Base-by-base conservation (phyloP, 1,140 invertebrate species). In the Drosophila quadrilineata region DNA sequence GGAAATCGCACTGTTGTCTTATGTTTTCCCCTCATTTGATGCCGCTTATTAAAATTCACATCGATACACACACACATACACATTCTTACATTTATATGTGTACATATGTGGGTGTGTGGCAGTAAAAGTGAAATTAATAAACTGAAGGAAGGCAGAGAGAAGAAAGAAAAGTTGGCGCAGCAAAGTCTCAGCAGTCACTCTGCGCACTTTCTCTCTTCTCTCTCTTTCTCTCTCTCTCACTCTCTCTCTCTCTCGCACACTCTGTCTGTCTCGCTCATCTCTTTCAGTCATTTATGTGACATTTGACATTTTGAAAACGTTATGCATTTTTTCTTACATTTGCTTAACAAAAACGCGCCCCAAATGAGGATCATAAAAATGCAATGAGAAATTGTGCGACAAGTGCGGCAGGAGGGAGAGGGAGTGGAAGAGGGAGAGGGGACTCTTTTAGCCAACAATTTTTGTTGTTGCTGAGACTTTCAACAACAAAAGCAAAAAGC, bases 281-380 rank as follows among this genome's bases (percentile, higher is more conserved):
- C 53, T 77, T 71, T n/a, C n/a, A n/a, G 75, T 71, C 76, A 16
- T 41, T n/a, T n/a, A n/a, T 12, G 21, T 68, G 57, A 45, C 56
- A 73, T 76, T 82, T 73, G 62, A 53, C 53, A 84, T 84, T 84
- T 72, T 58, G 40, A 75, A 75, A 75, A 76, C 59, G 64, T 62
- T 71, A 64, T 84, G 77, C 77, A 76, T 73, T 84, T 80, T 73
- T 65, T 75, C 68, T 62, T 71, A 65, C 76, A 80, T 80, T 82
- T 76, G 48, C 41, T 53, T 50, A 72, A 76, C 73, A 73, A 82
- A n/a, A 72, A 72, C 22, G 46, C 53, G 46, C 38, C 35, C 33
- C 29, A 33, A 64, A 57, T 53, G 50, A 56, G 49, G 10, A 45
- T 50, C 46, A 73, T 66, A 73, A 73, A 73, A 69, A 62, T 79